Base-by-base conservation (phyloP, 2,113 vertebrate genomes). In the Oncorhynchus gorbuscha region DNA sequence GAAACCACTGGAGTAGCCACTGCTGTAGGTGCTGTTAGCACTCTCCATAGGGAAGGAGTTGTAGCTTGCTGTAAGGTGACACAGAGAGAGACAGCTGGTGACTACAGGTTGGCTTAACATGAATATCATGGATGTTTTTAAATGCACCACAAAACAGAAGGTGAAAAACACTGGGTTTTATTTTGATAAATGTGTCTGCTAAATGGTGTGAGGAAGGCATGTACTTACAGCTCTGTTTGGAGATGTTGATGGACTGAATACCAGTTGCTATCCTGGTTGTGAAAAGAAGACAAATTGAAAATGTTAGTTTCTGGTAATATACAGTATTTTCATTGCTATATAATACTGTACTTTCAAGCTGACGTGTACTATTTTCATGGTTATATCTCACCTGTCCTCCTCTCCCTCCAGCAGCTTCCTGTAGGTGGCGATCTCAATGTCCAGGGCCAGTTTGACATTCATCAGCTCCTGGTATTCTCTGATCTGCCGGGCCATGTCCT, bases 391-490 rank as follows among this genome's bases (percentile, higher is more conserved):
- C 95, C 95, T 93, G 93, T 86, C 92, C 82, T 99, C 98, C 82
- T 99, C 98, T 76, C 98, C 96, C 86, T 99, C 98, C 91, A 99
- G 89, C 24, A 99, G 94, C 81, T 97, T 98, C 80, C 95, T 94
- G 91, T 99, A 99, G 62, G 98, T 99, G 92, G 97, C 96, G 20
- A 99, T 99, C 92, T 99, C 98, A 30, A 99, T 94, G 72, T 99
- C 98, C 83, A 99, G 89, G 55, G 97, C 96, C 82, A 99, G 92
- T 84, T 99, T 99, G 89, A 94, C 90, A 51, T 97, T 98, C 96
- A 98, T 96, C 76, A 99, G 92, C 79, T 98, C 95, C 89, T 98
- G 97, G 86, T 98, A 97, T 18, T 99, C 94, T 0, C 94, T 93
- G 49, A 98, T 94, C 90, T 97, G 94, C 32, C 90, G 90, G 0